Evolutionary conservation across 1,140 invertebrate species (phyloP), one percentile per base, ranked within the genome.

Genomic region (Oncopeltus fasciatus): DNA sequence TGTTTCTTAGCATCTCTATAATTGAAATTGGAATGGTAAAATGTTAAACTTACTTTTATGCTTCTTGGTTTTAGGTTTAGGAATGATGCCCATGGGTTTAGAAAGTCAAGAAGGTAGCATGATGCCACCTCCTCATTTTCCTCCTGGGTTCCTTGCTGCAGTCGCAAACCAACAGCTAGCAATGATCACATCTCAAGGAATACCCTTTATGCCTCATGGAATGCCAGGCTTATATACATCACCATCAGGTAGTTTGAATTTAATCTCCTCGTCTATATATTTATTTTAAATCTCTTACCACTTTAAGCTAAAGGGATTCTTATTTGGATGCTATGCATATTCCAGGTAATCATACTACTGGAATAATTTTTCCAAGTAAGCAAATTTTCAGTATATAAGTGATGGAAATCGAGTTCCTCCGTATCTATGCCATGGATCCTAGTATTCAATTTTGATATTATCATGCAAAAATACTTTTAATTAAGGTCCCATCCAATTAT

Each of bases 161-260:
- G 67, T 67, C 21, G 70, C 70, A 4, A 71, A 70, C 57, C 71
- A 72, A 60, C 72, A 71, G 57, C 67, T 73, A 49, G 71, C 70
- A 21, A 66, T 73, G 61, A 72, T 73, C 58, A 72, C 71, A 21
- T 73, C 72, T 16, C 72, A 73, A 63, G 71, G 72, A 9, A 65
- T 73, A 21, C 68, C 72, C 2, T 72, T 73, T 64, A 69, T 73
- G 63, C 70, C 70, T 2, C 72, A 69, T 57, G 68, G 67, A 14
- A 72, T 73, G 61, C 71, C 72, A 26, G 69, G 71, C 2, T 65
- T 73, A 24, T 73, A 73, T 63, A 69, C 72, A 2, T 72, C 71
- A 3, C 72, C 70, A 3, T 68, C 71, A 28, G 70, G 70, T 70
- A 64, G 24, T 26, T 53, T 53, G 21, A 24, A 26, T 21, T 24